A percentile compares a stretch with the other conserved stretches of the same genome.
These are phyloP conservation scores for Lepidostoma basale DNA, from an alignment of 1,140 invertebrate genomes.

Conservation along the genomic window DNA sequence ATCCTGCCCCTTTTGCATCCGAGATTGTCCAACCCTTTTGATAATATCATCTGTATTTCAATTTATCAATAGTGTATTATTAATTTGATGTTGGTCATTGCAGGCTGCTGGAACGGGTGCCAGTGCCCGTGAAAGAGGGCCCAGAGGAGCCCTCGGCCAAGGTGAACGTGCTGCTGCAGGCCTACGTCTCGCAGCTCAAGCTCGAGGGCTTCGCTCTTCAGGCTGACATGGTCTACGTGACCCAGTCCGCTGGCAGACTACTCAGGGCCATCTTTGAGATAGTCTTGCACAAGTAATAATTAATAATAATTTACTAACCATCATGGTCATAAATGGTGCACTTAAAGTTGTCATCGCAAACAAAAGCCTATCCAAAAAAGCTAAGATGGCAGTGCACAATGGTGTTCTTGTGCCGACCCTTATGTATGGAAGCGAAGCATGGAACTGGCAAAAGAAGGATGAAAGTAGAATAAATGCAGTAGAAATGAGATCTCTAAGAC, in stretches of 20 bases:
- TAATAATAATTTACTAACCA: neutral
- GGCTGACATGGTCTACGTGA: conserved; percentile 99
- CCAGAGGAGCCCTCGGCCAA: conserved; percentile 99
- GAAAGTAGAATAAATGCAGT: too few relatives aligned
- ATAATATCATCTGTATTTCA: conserved; percentile 50
- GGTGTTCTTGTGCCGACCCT: too few relatives aligned
- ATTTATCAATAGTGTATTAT: neutral
- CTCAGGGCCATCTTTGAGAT: conserved; percentile 99
- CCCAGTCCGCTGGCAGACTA: conserved; percentile 93
- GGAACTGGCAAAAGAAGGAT: too few relatives aligned
- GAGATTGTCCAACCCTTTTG: too few relatives aligned
- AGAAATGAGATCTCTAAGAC: too few relatives aligned
- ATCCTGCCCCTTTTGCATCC: too few relatives aligned
- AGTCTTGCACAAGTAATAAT: conserved; percentile 64
- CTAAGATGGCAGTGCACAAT: too few relatives aligned
- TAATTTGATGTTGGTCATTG: neutral
- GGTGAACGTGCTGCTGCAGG: conserved; percentile 88
- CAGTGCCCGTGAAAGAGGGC: conserved; percentile 98
- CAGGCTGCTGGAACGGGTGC: conserved; percentile 68
- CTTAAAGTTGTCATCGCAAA: too few relatives aligned
- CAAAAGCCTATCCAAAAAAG: too few relatives aligned
- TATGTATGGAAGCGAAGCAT: too few relatives aligned
- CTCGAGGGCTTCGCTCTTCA: conserved; percentile 97
- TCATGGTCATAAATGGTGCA: too few relatives aligned
- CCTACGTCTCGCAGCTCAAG: conserved; percentile 97